phyloP scores from a whole-genome alignment of 2,888 invertebrate genomes.

The Heliconius cydno region DNA sequence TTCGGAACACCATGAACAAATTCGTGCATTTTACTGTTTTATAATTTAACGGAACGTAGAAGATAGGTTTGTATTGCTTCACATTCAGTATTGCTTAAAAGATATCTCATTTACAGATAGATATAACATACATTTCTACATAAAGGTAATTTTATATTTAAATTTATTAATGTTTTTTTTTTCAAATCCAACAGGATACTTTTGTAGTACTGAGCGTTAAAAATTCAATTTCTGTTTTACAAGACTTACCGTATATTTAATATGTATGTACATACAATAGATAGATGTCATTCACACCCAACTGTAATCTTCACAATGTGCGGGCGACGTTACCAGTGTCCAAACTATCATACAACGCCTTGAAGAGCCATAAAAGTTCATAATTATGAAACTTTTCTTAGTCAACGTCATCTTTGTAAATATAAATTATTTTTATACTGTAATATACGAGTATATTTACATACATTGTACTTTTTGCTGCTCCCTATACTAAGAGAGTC shows the following conservation, averaged over 20 bases:
- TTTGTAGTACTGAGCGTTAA: constrained; percentile 1
- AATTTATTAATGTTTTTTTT: not conserved
- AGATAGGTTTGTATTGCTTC: not conserved
- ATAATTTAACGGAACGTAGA: constrained; percentile 30
- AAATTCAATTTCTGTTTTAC: constrained; percentile 39
- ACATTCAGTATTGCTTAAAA: not conserved
- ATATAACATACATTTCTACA: not conserved
- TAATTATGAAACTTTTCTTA: constrained; percentile 22
- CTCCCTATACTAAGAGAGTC: too few species aligned
- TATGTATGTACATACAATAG: constrained; percentile 23
- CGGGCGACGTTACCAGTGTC: constrained; percentile 29
- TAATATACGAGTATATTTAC: too few species aligned
- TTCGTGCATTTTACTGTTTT: constrained; percentile 30
- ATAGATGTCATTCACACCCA: constrained; percentile 43
- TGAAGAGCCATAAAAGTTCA: constrained; percentile 27
- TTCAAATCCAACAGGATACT: not conserved
- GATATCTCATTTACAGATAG: not conserved
- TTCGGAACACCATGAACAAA: constrained; percentile 37
- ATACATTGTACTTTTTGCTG: not conserved
- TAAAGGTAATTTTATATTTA: not conserved
- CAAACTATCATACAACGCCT: constrained; percentile 11
- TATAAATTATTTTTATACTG: not conserved
- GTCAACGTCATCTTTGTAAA: constrained; percentile 17
- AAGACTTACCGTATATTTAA: not conserved
- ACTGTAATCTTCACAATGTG: constrained; percentile 36